Evolutionary conservation across 2,113 vertebrate species (phyloP), one percentile per base, ranked within the genome.

Genomic region (Mola mola): DNA sequence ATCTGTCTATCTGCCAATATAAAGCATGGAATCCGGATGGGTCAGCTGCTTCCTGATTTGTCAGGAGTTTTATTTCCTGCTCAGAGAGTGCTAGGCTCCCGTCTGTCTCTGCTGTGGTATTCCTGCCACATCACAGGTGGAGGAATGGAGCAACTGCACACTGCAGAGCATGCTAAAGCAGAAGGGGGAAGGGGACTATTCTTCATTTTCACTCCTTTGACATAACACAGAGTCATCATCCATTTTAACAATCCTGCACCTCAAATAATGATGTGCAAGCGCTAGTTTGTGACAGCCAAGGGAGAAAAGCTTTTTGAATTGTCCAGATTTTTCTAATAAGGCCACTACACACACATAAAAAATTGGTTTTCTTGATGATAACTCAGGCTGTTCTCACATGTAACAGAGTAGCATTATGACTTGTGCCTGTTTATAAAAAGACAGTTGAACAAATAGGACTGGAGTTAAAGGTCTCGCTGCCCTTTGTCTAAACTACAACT

Each of bases 51-150:
- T 47, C 65, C 61, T 42, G 67, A 78, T 66, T 52, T 6, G 46
- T 72, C 71, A 5, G 51, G 70, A 73, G 73, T 82, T 81, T 82
- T 79, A 72, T 75, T 75, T 67, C 65, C 66, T n/a, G 49, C 53
- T 63, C 49, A 13, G 70, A 43, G 40, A 25, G 31, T 2, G 42
- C 70, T 57, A 52, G 79, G 82, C 80, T 88, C 83, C 89, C 21
- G 52, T 4, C 73, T 40, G 83, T 90, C 88, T 87, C 77, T 37
- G 16, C 66, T 41, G 67, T 78, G 84, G 71, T 76, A 87, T 87
- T 83, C 66, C 66, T 77, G 78, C 73, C 66, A 63, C 72, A 68
- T 78, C 89, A 87, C 89, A 90, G 81, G 86, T 90, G 83, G 62
- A 78, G 36, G 46, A 52, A 71, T 60, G 72, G 53, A 74, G 58